These are phyloP conservation scores for Helogale parvula DNA, from an alignment of 2,113 vertebrate species.

Conservation along the genomic window DNA sequence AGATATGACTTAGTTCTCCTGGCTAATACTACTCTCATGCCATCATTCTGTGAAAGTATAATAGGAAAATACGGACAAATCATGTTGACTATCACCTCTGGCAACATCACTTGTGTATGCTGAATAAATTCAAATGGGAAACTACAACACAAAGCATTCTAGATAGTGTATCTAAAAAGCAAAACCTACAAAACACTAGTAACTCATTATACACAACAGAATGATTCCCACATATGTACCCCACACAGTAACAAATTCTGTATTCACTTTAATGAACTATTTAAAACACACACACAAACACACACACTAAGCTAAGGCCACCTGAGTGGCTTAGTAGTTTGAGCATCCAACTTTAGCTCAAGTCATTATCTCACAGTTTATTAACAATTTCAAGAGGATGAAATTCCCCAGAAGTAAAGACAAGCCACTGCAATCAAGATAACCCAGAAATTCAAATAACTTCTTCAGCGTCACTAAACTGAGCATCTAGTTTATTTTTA, in stretches of 20 bases:
- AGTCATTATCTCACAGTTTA: neutral
- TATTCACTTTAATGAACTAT: neutral
- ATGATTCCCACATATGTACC: neutral
- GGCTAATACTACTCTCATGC: neutral
- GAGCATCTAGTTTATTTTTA: conserved; percentile 1
- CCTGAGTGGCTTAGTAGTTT: too few relatives aligned
- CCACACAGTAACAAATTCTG: neutral
- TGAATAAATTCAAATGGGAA: conserved; percentile 32
- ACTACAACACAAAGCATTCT: neutral
- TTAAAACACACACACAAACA: neutral
- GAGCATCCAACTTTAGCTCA: too few relatives aligned
- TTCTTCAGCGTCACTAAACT: neutral
- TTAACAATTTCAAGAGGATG: neutral
- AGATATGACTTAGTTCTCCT: neutral
- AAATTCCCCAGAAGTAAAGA: neutral
- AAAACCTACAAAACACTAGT: conserved; percentile 25
- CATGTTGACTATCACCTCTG: neutral
- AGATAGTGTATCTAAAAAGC: neutral
- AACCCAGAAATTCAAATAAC: conserved; percentile 33
- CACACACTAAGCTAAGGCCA: too few relatives aligned
- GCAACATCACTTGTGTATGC: neutral
- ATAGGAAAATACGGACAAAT: conserved; percentile 39
- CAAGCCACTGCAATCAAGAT: conserved; percentile 14
- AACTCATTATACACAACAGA: neutral
- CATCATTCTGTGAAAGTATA: neutral